Evolutionary conservation across 1,140 invertebrate species (phyloP).

Genomic region (Littorina saxatilis): DNA sequence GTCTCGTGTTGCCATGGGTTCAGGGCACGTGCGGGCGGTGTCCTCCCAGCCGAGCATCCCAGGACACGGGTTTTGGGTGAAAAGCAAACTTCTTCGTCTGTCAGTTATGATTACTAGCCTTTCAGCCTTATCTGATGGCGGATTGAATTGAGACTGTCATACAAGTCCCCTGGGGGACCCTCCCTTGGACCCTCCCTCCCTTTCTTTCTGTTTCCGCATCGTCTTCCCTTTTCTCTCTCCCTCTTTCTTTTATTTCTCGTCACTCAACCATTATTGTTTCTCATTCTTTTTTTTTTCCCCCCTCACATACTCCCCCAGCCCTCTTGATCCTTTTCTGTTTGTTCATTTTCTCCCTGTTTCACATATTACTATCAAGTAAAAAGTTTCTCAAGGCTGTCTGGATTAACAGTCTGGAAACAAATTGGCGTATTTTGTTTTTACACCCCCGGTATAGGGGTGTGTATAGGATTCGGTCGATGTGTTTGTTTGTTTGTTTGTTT

Average conservation of each 20-base stretch:
- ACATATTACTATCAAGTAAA: too few species aligned
- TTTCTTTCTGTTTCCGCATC: background rate
- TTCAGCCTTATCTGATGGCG: background rate
- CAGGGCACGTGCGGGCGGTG: background rate
- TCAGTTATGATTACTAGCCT: background rate
- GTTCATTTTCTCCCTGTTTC: too few species aligned
- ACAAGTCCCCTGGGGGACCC: too few species aligned
- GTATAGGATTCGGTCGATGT: too few species aligned
- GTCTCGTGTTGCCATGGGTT: conserved; percentile 3
- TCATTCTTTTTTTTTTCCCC: background rate
- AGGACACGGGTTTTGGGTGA: background rate
- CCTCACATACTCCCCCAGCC: background rate
- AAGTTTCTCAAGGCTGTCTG: too few species aligned
- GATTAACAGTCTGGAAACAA: too few species aligned
- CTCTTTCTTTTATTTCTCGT: background rate
- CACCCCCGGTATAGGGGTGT: too few species aligned
- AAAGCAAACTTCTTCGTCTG: conserved; percentile 19
- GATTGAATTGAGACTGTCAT: background rate
- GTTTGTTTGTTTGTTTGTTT: too few species aligned
- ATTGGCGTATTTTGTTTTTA: too few species aligned
- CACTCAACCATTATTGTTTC: background rate
- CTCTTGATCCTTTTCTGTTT: background rate
- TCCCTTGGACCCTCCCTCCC: background rate
- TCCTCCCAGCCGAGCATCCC: background rate
- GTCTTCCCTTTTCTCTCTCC: background rate